phyloP scores from a whole-genome alignment of 1,140 invertebrate genomes.

The Drosophila hydei region DNA sequence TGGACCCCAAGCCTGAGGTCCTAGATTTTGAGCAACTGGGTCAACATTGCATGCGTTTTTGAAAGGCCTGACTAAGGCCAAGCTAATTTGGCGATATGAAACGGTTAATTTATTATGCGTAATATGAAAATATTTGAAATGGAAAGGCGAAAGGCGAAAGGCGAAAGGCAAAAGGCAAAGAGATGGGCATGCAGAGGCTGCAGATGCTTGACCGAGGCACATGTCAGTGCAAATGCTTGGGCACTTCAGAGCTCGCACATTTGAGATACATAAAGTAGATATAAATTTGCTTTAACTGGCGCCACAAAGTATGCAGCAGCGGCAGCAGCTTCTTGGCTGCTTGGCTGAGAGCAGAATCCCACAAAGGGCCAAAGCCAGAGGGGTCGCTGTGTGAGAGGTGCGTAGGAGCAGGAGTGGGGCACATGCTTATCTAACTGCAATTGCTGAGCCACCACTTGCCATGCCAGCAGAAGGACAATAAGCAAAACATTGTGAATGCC shows the following conservation, averaged over 20 bases:
- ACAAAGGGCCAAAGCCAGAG: conserved; percentile 11
- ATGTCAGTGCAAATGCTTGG: not conserved
- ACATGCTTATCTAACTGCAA: conserved; percentile 36
- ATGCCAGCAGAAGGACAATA: conserved; percentile 25
- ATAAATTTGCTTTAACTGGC: conserved; percentile 45
- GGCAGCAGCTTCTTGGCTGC: conserved; percentile 16
- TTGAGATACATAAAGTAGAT: conserved; percentile 8
- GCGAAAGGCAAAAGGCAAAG: not conserved
- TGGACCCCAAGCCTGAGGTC: too few relatives aligned
- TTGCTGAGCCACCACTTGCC: conserved; percentile 25
- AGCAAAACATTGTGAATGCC: conserved; percentile 25
- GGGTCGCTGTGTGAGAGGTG: not conserved
- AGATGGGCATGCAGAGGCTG: not conserved
- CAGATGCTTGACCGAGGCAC: not conserved
- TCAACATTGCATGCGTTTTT: too few relatives aligned
- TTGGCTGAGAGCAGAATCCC: not conserved
- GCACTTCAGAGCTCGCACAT: conserved; percentile 8
- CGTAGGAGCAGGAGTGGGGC: not conserved
- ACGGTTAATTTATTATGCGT: conserved; percentile 2
- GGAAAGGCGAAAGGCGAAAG: not conserved
- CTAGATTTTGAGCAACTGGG: too few relatives aligned
- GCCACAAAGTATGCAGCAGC: conserved; percentile 47
- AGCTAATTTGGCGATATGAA: not conserved
- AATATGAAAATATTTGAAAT: too few relatives aligned
- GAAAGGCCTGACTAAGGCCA: not conserved